Conservation (phyloP, 2,113 vertebrate species). For the Phoxinus phoxinus region DNA sequence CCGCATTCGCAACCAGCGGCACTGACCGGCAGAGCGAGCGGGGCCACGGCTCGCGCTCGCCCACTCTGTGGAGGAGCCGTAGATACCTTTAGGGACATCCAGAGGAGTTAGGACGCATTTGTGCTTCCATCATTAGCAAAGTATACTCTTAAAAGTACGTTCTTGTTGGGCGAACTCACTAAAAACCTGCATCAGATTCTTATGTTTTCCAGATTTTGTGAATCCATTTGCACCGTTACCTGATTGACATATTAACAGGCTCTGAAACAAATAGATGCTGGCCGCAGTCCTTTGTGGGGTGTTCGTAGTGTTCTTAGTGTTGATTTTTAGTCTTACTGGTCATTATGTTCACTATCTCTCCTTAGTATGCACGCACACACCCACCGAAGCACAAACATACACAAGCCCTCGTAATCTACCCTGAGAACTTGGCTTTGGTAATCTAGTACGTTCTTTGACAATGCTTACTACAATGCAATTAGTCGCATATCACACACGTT, state of each 20-base stretch:
- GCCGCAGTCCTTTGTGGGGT: not conserved
- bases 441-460: slow-evolving; percentile 19
- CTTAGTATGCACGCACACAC: slow-evolving; percentile 31
- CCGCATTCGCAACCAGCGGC: slow-evolving; percentile 27
- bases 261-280: not conserved
- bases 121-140: slow-evolving; percentile 15
- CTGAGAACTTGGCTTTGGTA: slow-evolving; percentile 15
- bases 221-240: not conserved
- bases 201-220: not conserved
- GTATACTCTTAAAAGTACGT: not conserved
- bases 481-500: slow-evolving; percentile 30
- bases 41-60: slow-evolving; percentile 19
- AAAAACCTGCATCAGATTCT: not conserved
- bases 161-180: not conserved
- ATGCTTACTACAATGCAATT: slow-evolving; percentile 38
- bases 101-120: not conserved
- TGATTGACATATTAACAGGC: not conserved
- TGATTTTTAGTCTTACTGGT: slow-evolving; percentile 5
- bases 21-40: slow-evolving; percentile 37
- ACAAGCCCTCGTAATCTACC: slow-evolving; percentile 30
- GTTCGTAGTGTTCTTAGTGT: not conserved
- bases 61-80: slow-evolving; percentile 18
- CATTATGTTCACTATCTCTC: slow-evolving; percentile 9
- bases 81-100: slow-evolving; percentile 32
- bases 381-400: slow-evolving; percentile 38